These are phyloP conservation scores for Drepana falcataria DNA, from an alignment of 2,888 invertebrate species.

Conservation along the genomic window DNA sequence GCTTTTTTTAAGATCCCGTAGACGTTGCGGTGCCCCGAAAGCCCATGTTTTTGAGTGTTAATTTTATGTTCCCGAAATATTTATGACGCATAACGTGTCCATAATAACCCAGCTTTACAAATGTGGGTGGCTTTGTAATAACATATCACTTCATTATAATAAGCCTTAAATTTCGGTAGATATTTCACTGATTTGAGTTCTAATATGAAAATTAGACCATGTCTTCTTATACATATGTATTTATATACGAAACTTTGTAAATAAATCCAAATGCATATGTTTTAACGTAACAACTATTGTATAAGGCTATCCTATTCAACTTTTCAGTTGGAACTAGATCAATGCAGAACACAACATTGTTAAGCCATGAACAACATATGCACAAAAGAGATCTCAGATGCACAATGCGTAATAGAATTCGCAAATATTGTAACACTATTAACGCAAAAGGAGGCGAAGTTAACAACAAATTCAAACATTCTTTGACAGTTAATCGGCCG, in stretches of 20 bases:
- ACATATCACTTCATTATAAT: slow-evolving; percentile 70
- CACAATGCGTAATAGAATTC: slow-evolving; percentile 77
- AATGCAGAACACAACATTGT: slow-evolving; percentile 54
- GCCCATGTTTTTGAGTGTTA: slow-evolving; percentile 76
- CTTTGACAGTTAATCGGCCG: slow-evolving; percentile 71
- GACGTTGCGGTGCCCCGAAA: slow-evolving; percentile 76
- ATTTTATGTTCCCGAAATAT: slow-evolving; percentile 78
- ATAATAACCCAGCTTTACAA: slow-evolving; percentile 72
- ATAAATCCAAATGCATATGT: too few relatives aligned
- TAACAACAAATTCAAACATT: slow-evolving; percentile 76
- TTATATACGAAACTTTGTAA: neutral
- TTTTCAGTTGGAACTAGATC: slow-evolving; percentile 46
- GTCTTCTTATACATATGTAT: neutral
- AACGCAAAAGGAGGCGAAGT: slow-evolving; percentile 74
- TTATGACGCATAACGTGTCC: slow-evolving; percentile 76
- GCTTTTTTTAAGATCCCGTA: slow-evolving; percentile 66
- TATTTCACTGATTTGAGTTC: too few relatives aligned
- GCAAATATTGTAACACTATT: slow-evolving; percentile 76
- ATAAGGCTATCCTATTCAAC: neutral
- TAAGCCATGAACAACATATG: slow-evolving; percentile 50
- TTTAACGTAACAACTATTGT: too few relatives aligned
- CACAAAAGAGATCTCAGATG: slow-evolving; percentile 47
- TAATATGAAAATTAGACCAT: too few relatives aligned
- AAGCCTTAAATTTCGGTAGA: slow-evolving; percentile 22
- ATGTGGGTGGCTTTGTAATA: slow-evolving; percentile 73